Percentiles rank a stretch among this genome's conserved stretches.
These are phyloP conservation scores for Sebastes schlegelii DNA, from an alignment of 2,113 vertebrate species.

Conservation along the genomic window DNA sequence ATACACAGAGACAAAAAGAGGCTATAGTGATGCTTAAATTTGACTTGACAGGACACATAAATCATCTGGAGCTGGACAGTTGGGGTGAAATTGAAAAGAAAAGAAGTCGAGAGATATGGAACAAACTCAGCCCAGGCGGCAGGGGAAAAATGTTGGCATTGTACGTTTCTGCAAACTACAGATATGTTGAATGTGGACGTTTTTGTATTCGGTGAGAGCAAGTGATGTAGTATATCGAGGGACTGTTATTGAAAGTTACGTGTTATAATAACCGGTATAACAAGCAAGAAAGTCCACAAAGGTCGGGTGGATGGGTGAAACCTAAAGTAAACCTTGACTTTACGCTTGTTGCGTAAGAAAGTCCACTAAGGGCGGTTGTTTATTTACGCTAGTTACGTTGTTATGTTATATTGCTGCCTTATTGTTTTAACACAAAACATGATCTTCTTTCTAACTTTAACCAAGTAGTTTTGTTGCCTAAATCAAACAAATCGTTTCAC, in stretches of 20 bases:
- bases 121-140: too few relatives aligned
- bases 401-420: not conserved
- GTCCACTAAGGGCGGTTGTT: not conserved
- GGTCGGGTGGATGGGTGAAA: not conserved
- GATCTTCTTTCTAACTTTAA: too few relatives aligned
- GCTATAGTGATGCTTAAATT: not conserved
- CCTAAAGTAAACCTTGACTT: not conserved
- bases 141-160: not conserved
- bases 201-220: not conserved
- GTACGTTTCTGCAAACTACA: not conserved
- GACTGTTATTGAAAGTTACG: not conserved
- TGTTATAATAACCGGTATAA: too few relatives aligned
- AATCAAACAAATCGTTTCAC: too few relatives aligned
- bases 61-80: constrained; percentile 2
- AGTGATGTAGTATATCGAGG: too few relatives aligned
- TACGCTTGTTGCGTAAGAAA: not conserved
- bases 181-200: not conserved
- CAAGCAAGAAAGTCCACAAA: too few relatives aligned
- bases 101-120: not conserved
- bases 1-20: not conserved
- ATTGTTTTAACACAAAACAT: not conserved
- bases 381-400: not conserved
- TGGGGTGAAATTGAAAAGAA: constrained; percentile 8
- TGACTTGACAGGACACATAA: constrained; percentile 29
- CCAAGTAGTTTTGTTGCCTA: too few relatives aligned